Conservation (phyloP, 92 coral and sea anemone genomes). For the Heliopora coerulea region DNA sequence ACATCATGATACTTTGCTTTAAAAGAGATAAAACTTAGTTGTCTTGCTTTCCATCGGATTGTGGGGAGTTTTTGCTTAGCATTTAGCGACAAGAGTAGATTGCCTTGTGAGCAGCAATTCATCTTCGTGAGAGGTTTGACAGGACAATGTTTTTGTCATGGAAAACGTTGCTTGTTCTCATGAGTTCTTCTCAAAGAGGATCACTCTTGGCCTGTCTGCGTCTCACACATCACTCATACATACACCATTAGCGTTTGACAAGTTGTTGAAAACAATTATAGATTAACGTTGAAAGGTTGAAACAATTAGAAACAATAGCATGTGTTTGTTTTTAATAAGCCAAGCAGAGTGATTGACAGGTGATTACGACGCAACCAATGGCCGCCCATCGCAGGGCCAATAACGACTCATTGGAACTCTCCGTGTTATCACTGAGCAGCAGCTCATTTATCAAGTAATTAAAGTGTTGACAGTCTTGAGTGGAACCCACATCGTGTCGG, state of each 20-base stretch:
- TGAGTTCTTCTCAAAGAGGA: conserved; percentile 2
- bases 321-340: conserved; percentile 44
- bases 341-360: conserved; percentile 38
- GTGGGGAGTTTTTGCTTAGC: no score
- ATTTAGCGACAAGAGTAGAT: neutral
- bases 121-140: neutral
- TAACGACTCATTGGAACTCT: neutral
- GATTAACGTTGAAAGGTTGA: conserved; percentile 46
- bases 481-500: conserved; percentile 33
- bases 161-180: neutral
- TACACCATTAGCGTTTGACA: conserved; percentile 39
- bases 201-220: conserved; percentile 33
- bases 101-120: neutral
- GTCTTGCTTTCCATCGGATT: no score
- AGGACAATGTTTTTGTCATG: neutral
- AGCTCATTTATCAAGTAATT: conserved; percentile 43
- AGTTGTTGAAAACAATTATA: conserved; percentile 46
- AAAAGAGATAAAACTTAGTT: neutral
- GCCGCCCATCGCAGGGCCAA: neutral
- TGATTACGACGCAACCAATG: conserved; percentile 17
- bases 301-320: conserved; percentile 43
- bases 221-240: conserved; percentile 27
- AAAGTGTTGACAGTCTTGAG: conserved; percentile 46
- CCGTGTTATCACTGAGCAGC: conserved; percentile 26
- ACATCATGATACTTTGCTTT: neutral